Percentiles rank a stretch among this genome's conserved stretches.
These are phyloP conservation scores for Drosophila pseudotakahashii DNA, from an alignment of 2,888 invertebrate species.

Conservation along the genomic window DNA sequence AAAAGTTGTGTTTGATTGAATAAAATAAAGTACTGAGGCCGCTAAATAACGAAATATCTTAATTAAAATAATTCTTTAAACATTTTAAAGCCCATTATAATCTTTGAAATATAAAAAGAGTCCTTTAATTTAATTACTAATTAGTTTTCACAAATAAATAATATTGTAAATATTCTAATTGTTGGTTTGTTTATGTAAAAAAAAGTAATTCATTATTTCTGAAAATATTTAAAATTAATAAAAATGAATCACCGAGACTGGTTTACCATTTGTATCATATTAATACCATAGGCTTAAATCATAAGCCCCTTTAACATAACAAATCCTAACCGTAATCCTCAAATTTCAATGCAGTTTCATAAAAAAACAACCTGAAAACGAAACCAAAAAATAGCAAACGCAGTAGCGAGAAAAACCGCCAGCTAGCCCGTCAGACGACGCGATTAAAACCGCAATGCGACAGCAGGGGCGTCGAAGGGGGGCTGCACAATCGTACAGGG, in stretches of 20 bases:
- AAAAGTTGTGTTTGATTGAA: conserved; percentile 6
- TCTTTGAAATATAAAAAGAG: too few species aligned
- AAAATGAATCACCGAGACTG: background rate
- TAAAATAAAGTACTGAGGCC: background rate
- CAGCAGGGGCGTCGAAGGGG: conserved; percentile 8
- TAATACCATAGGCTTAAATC: background rate
- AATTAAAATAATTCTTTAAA: too few species aligned
- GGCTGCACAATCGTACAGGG: background rate
- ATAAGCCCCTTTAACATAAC: conserved; percentile 15
- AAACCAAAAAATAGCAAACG: background rate
- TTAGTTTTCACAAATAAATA: background rate
- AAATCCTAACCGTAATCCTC: conserved; percentile 15
- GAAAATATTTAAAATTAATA: background rate
- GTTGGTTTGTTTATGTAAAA: too few species aligned
- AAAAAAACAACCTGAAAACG: conserved; percentile 2
- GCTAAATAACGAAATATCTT: too few species aligned
- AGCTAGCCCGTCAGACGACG: conserved; percentile 24
- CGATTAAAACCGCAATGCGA: conserved; percentile 31
- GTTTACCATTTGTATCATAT: conserved; percentile 5
- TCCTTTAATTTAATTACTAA: too few species aligned
- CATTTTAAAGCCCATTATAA: too few species aligned
- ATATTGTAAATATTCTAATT: background rate
- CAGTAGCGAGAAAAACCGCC: conserved; percentile 28
- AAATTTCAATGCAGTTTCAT: conserved; percentile 2
- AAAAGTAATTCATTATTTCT: background rate